A percentile compares a stretch with the other conserved stretches of the same genome.
These are phyloP conservation scores for Aphaenogaster ashmeadi DNA, from an alignment of 1,140 invertebrate genomes.

Conservation along the genomic window DNA sequence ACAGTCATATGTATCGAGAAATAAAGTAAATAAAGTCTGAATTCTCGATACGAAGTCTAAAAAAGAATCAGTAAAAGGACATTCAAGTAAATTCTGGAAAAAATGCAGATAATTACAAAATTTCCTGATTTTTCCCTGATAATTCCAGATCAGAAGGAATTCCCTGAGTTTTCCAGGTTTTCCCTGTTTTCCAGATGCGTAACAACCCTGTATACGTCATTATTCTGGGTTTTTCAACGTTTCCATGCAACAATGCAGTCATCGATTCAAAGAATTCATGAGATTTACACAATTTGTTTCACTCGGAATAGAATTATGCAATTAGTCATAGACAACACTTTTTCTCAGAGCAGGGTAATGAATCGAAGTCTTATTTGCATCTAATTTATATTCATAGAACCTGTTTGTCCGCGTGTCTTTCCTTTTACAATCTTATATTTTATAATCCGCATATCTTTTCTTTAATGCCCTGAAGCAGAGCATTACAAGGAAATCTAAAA, in stretches of 20 bases:
- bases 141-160: too few species aligned
- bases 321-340: not conserved
- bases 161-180: too few species aligned
- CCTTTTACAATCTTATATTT: conserved; percentile 20
- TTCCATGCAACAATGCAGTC: not conserved
- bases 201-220: not conserved
- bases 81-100: too few species aligned
- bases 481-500: conserved; percentile 6
- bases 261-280: not conserved
- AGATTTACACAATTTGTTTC: conserved; percentile 8
- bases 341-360: not conserved
- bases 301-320: not conserved
- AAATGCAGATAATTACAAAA: too few species aligned
- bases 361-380: conserved; percentile 16
- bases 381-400: conserved; percentile 45
- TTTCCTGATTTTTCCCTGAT: too few species aligned
- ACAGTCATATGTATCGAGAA: too few species aligned
- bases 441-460: not conserved
- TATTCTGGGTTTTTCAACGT: not conserved
- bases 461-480: not conserved
- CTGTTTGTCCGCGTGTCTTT: conserved; percentile 14
- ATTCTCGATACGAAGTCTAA: too few species aligned
- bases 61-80: too few species aligned
- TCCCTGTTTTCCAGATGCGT: too few species aligned
- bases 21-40: too few species aligned